These are phyloP conservation scores for Dromiciops gliroides DNA, from an alignment of 2,113 vertebrate species.

Conservation along the genomic window DNA sequence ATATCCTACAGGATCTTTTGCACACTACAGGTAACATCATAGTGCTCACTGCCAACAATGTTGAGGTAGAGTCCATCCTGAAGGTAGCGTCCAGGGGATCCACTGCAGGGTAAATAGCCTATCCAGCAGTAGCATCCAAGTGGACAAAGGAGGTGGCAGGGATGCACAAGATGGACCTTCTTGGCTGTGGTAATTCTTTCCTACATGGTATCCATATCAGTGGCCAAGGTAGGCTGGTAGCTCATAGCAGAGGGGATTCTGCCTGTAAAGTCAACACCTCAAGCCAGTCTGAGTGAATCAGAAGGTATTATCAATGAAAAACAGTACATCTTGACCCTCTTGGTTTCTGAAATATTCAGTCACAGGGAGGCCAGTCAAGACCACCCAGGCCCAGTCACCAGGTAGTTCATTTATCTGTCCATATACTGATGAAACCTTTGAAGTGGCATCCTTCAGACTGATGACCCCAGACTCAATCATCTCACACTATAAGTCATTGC, in stretches of 20 bases:
- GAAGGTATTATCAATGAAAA: constrained; percentile 99
- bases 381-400: too few species aligned
- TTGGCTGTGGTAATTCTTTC: constrained; percentile 98
- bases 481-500: constrained; percentile 98
- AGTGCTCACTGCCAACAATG: constrained; percentile 96
- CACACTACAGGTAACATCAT: constrained; percentile 95
- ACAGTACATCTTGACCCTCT: constrained; percentile 84
- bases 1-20: constrained; percentile 99
- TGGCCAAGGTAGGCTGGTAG: constrained; percentile 98
- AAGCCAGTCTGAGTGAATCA: constrained; percentile 99
- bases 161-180: constrained; percentile 95
- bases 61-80: constrained; percentile 99
- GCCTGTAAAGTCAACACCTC: constrained; percentile 97
- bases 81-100: constrained; percentile 98
- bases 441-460: constrained; percentile 97
- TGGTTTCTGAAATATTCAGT: constrained; percentile 57
- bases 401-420: background rate
- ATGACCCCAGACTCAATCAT: constrained; percentile 99
- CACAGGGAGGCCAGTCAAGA: background rate
- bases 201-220: constrained; percentile 99
- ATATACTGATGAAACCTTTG: constrained; percentile 95
- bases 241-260: constrained; percentile 98
- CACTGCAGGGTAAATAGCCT: constrained; percentile 96
- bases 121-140: constrained; percentile 97
- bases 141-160: constrained; percentile 98